Conservation (phyloP, 2,113 vertebrate species). For the Noturus placidus region DNA sequence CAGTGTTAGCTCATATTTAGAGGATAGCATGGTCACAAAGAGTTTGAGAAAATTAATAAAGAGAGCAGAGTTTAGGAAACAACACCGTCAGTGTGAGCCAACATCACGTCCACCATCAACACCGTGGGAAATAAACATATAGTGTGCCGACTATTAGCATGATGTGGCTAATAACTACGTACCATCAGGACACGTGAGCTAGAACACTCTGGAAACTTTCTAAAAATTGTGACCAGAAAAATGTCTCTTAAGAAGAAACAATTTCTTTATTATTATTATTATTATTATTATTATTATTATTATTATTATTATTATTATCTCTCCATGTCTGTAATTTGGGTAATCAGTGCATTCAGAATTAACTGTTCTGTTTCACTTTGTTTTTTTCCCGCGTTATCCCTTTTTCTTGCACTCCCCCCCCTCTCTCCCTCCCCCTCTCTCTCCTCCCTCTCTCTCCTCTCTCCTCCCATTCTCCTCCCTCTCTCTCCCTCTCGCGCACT, state of each 20-base stretch:
- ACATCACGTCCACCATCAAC: neutral
- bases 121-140: neutral
- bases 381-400: neutral
- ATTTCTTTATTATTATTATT: no score
- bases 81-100: neutral
- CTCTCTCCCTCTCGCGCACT: neutral
- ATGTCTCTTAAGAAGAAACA: neutral
- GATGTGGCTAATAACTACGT: neutral
- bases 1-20: no score
- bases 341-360: neutral
- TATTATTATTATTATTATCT: neutral
- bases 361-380: neutral
- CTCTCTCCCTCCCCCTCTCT: neutral
- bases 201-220: neutral
- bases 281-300: no score
- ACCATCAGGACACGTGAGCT: neutral
- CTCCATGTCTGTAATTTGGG: no score
- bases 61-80: neutral
- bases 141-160: neutral
- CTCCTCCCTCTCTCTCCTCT: neutral
- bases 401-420: neutral
- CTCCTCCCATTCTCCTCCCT: neutral
- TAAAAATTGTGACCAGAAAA: neutral
- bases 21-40: no score
- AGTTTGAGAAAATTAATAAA: slow-evolving; percentile 1